Evolutionary conservation across 2,888 invertebrate genomes (phyloP).

Genomic region (Ormyrus labotus): DNA sequence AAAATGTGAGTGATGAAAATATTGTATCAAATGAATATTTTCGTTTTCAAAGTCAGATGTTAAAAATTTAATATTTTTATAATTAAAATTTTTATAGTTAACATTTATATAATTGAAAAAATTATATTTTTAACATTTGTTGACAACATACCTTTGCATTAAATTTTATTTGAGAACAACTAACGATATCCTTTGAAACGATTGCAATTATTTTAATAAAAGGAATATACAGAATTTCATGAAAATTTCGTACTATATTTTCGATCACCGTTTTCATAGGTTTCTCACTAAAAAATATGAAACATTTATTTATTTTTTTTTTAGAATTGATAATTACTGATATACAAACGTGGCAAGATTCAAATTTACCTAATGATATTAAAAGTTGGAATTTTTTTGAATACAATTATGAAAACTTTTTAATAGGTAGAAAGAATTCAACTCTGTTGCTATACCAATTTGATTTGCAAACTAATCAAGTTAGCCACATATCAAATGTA

Average conservation of each 20-base stretch:
- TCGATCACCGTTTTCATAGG: no score
- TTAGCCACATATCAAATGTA: constrained; percentile 10
- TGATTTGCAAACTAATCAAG: constrained; percentile 29
- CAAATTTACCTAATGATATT: constrained; percentile 46
- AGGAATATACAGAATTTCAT: no score
- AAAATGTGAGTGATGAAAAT: no score
- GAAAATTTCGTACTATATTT: no score
- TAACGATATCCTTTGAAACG: no score
- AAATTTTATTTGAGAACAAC: no score
- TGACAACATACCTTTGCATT: no score
- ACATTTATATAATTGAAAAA: background rate
- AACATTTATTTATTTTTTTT: background rate
- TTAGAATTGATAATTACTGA: constrained; percentile 37
- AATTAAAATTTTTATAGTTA: background rate
- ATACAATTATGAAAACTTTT: constrained; percentile 54
- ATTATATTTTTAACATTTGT: background rate
- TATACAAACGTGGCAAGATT: constrained; percentile 40
- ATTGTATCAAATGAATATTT: no score
- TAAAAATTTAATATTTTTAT: background rate
- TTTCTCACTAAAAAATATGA: no score
- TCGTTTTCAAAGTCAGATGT: no score
- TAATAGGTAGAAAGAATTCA: constrained; percentile 56
- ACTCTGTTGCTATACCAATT: constrained; percentile 59
- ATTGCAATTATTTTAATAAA: no score
- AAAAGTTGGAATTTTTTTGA: constrained; percentile 62